A percentile compares a stretch with the other conserved stretches of the same genome.
Conservation (phyloP, 2,113 vertebrate species). For the Globicephala melas region DNA sequence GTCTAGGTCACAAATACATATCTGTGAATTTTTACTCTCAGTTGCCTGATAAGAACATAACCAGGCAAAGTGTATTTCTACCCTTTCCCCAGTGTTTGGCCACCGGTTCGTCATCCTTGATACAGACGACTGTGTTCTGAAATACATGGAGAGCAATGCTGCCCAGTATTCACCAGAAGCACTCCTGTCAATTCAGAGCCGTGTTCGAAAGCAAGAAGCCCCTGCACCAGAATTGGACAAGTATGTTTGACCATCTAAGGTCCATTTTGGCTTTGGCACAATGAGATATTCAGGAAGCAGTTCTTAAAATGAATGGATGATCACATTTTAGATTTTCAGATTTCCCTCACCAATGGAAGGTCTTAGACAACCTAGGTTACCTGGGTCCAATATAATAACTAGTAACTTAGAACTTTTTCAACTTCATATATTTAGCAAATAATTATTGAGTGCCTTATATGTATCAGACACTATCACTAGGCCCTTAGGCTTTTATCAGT, state of each 20-base stretch:
- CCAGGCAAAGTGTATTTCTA: not conserved
- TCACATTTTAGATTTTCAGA: not conserved
- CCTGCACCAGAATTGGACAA: slow-evolving; percentile 52
- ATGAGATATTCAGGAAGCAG: not conserved
- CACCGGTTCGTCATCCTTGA: slow-evolving; percentile 90
- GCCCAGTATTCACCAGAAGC: slow-evolving; percentile 84
- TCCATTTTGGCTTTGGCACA: not conserved
- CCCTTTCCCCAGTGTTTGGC: slow-evolving; percentile 86
- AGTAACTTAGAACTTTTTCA: not conserved
- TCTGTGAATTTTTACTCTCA: not conserved
- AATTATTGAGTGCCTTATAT: not conserved
- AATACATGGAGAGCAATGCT: slow-evolving; percentile 87
- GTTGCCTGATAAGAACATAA: not conserved
- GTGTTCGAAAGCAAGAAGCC: slow-evolving; percentile 43
- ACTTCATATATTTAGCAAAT: not conserved
- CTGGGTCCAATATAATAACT: not conserved
- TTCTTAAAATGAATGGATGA: slow-evolving; percentile 3
- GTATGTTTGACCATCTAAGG: slow-evolving; percentile 61
- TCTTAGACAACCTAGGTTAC: not conserved
- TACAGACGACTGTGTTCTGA: slow-evolving; percentile 88
- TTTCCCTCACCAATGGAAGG: not conserved
- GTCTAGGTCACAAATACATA: not conserved
- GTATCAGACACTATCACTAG: not conserved
- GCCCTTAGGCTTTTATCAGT: not conserved
- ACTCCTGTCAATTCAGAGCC: slow-evolving; percentile 83